A percentile compares a stretch with the other conserved stretches of the same genome.
Evolutionary conservation across 2,888 invertebrate species (phyloP).

Genomic region (Eristalis pertinax): DNA sequence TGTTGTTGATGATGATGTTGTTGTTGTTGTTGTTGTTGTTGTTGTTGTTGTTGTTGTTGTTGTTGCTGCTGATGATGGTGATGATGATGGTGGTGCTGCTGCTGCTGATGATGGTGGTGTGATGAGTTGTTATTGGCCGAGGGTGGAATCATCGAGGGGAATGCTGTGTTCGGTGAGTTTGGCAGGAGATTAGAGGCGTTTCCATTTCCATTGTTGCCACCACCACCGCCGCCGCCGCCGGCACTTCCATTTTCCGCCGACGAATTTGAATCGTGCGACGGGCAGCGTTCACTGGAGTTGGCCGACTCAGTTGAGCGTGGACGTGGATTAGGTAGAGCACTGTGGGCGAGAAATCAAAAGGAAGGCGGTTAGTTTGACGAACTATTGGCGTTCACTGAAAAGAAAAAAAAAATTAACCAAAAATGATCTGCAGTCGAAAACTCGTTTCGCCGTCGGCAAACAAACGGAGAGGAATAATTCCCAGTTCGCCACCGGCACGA

Average conservation of each 20-base stretch:
- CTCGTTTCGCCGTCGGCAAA: slow-evolving; percentile 16
- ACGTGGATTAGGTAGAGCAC: slow-evolving; percentile 79
- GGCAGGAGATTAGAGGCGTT: slow-evolving; percentile 61
- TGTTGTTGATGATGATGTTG: slow-evolving; percentile 84
- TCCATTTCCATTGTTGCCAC: slow-evolving; percentile 3
- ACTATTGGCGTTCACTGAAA: neutral
- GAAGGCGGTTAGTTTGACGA: neutral
- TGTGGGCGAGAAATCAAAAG: slow-evolving; percentile 48
- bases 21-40: slow-evolving; percentile 77
- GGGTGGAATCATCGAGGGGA: slow-evolving; percentile 76
- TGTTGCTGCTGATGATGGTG: slow-evolving; percentile 79
- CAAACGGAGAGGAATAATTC: too few species aligned
- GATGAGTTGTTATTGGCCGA: slow-evolving; percentile 67
- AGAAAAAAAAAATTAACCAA: neutral
- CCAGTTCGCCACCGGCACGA: neutral
- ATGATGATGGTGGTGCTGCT: slow-evolving; percentile 81
- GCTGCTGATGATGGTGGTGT: slow-evolving; percentile 82
- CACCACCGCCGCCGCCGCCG: slow-evolving; percentile 68
- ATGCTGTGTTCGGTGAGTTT: slow-evolving; percentile 76
- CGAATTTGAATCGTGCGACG: slow-evolving; percentile 89
- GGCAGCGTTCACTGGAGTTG: slow-evolving; percentile 86
- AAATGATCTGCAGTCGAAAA: neutral
- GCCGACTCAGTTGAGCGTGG: slow-evolving; percentile 80
- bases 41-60: slow-evolving; percentile 84
- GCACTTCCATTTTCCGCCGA: slow-evolving; percentile 84